Evolutionary conservation across 2,888 invertebrate genomes (phyloP).

Genomic region (Ferdinandea cuprea): DNA sequence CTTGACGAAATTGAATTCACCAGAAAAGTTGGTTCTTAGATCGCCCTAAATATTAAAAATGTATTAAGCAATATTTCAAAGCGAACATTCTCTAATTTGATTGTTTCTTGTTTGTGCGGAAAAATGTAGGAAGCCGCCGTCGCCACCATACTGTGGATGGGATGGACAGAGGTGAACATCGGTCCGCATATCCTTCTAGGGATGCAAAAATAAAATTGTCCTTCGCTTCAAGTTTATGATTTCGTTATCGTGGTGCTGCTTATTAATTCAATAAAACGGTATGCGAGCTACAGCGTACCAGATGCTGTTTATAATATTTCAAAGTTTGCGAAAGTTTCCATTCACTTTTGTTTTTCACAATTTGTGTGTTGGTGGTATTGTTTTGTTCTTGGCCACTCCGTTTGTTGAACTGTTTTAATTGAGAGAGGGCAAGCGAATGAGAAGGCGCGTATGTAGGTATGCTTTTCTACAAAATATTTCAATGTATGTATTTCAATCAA

Average conservation of each 20-base stretch:
- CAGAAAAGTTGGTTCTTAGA: conserved; percentile 7
- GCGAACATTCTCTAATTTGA: conserved; percentile 51
- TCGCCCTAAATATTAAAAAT: conserved; percentile 50
- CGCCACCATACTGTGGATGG: too few relatives aligned
- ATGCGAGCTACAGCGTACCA: conserved; percentile 43
- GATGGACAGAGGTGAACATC: conserved; percentile 3
- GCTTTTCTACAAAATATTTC: not conserved
- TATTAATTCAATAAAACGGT: conserved; percentile 72
- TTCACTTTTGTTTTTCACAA: conserved; percentile 1
- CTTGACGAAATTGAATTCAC: conserved; percentile 11
- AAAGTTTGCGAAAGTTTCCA: conserved; percentile 62
- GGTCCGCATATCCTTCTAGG: conserved; percentile 7
- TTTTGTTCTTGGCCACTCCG: conserved; percentile 36
- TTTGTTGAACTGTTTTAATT: conserved; percentile 63
- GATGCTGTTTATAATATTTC: conserved; percentile 61
- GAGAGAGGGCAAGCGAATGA: conserved; percentile 23
- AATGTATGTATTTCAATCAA: conserved; percentile 39
- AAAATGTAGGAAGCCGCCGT: not conserved
- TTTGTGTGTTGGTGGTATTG: not conserved
- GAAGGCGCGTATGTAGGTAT: conserved; percentile 5
- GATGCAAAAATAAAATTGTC: conserved; percentile 16
- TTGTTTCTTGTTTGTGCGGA: conserved; percentile 34
- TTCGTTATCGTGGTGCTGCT: conserved; percentile 57
- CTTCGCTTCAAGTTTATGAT: conserved; percentile 36
- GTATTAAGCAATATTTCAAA: conserved; percentile 42